Base-by-base conservation (phyloP, 2,888 invertebrate species). In the Colletes collaris region DNA sequence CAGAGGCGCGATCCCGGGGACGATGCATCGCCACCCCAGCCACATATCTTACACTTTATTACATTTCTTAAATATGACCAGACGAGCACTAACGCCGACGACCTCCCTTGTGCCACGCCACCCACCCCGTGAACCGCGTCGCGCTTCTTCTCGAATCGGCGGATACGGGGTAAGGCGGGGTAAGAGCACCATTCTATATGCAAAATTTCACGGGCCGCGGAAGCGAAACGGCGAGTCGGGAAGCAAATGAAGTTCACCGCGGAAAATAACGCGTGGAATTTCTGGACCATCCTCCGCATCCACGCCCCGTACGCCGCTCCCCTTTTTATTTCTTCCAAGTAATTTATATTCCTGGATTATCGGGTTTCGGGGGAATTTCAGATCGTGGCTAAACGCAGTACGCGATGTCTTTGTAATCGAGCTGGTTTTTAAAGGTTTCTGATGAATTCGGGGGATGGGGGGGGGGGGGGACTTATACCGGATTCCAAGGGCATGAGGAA, bases 21-120 rank as follows among this genome's bases (percentile, higher is more conserved):
- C 86, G 82, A 86, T 85, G 86, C 87, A 87, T 87, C 81, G 82
- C 83, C 78, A 59, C 63, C 8, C 53, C 58, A 70, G 83, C 27
- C 77, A 84, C 86, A 86, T 89, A 90, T 90, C 89, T 89, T 87
- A 89, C 89, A 89, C 86, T 87, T 89, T 91, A 91, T 91, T 91
- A 90, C 89, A 80, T 89, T 90, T 90, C 89, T 88, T 90, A 88
- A 89, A 89, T 89, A 90, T 85, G 84, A 88, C 81, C 83, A 82
- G 83, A 68, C 82, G 84, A 82, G 82, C 82, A 78, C 78, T 75
- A 76, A 80, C 70, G 81, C 77, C 74, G 70, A 59, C 68, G 58
- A 74, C n/a, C 44, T 8, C 58, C 62, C 10, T 5, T 40, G 46
- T 8, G 40, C 50, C 37, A 11, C 49, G n/a, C 35, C 35, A 40